These are phyloP conservation scores for Subanguina moxae DNA, from an alignment of 1,140 invertebrate genomes.

Conservation along the genomic window DNA sequence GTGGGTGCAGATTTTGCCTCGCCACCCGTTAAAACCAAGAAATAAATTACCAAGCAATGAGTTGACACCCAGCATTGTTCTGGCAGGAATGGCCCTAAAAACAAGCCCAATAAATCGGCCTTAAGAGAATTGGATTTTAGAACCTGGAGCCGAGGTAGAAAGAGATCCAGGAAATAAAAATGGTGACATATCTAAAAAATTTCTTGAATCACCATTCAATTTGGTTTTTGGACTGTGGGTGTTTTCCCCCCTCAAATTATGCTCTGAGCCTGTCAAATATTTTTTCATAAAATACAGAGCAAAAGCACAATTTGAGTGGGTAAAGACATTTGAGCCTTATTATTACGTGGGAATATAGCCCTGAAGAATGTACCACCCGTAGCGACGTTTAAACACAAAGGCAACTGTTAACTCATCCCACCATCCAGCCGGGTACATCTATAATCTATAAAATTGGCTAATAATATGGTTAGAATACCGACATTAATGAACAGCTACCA, in stretches of 20 bases:
- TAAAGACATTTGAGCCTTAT: too few relatives aligned
- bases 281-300: too few relatives aligned
- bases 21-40: too few relatives aligned
- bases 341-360: slow-evolving; percentile 14
- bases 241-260: too few relatives aligned
- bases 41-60: slow-evolving; percentile 42
- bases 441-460: too few relatives aligned
- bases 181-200: slow-evolving; percentile 50
- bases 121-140: neutral
- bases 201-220: too few relatives aligned
- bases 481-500: too few relatives aligned
- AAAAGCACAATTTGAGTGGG: neutral
- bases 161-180: slow-evolving; percentile 59
- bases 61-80: slow-evolving; percentile 58
- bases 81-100: slow-evolving; percentile 55
- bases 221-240: too few relatives aligned
- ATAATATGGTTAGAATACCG: too few relatives aligned
- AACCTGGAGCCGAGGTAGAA: slow-evolving; percentile 55
- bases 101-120: neutral
- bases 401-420: slow-evolving; percentile 59
- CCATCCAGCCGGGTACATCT: slow-evolving; percentile 58
- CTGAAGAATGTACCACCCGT: slow-evolving; percentile 58
- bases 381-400: slow-evolving; percentile 55
- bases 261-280: too few relatives aligned
- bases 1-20: too few relatives aligned